Evolutionary conservation across 2,113 vertebrate species (phyloP), one percentile per base, ranked within the genome.

Genomic region (Gallinago jamesoni): DNA sequence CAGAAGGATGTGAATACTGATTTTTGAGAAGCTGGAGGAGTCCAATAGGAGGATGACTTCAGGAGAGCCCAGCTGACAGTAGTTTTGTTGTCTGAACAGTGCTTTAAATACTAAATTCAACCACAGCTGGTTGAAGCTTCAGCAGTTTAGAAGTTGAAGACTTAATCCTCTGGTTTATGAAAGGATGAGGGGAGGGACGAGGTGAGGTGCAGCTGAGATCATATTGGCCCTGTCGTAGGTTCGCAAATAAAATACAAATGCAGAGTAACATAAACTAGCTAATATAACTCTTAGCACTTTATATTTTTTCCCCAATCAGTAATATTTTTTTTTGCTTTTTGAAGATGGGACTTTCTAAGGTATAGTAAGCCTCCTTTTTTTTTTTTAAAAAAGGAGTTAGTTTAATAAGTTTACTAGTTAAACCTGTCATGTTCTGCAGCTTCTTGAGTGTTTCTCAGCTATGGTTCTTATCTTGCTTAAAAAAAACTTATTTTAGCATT

Each of bases 401-500:
- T 67, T 41, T 72, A 50, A 37, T 28, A 64, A 28, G 10, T 64
- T 86, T 91, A 30, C 48, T 69, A n/a, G 20, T 79, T 89, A 56
- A 43, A 60, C 1, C 22, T 47, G 2, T 56, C 17, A 24, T 0
- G 0, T 87, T 64, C 48, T 81, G 22, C 30, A 64, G 4, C 4
- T 68, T 56, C 73, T 64, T 52, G n/a, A 59, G 21, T n/a, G 37
- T 55, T 93, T 79, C 41, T 60, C 43, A 86, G 28, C 7, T 41
- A 12, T 12, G 18, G 3, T 30, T 80, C 43, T 78, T 82, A 10
- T 56, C 28, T 56, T 60, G 24, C 22, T 64, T 76, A 45, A 64
- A 12, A 23, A 0, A 0, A 3, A 3, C 21, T 72, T 47, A 7
- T 50, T 90, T 86, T 67, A 56, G 12, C 25, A 16, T 84, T 75